Evolutionary conservation across 2,888 invertebrate genomes (phyloP), one percentile per base, ranked within the genome.

Genomic region (Linyphia triangularis): DNA sequence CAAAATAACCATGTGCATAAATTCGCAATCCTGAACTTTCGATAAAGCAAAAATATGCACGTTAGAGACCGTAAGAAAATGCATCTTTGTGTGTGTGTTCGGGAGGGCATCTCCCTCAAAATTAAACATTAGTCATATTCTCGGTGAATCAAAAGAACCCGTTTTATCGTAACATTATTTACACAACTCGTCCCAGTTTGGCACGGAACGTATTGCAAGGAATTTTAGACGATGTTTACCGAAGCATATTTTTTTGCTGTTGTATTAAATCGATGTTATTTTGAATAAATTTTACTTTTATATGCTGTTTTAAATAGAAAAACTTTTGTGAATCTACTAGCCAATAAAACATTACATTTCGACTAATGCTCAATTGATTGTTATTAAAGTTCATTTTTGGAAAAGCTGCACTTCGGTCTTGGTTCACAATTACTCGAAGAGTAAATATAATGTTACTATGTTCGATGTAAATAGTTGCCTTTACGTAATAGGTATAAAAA

Each of bases 1-100:
- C 77, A 63, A 77, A 59, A 77, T 77, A 77, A 77, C 77, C 77
- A 61, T 77, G 77, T 61, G 77, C 77, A 77, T 77, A 77, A 77
- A 77, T 77, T 77, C 77, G 63, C 77, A 63, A 77, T 77, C 22
- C 77, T 22, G 61, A 30, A 63, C 63, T 63, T 77, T 77, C 77
- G 77, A 61, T 63, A 61, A 77, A 61, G 63, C 40, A 77, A 77
- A 67, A 63, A 77, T 63, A 61, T 63, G 77, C 61, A 24, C 30
- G 28, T 33, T 72, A n/a, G 33, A 73, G 13, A 22, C n/a, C 40
- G 77, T 26, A 77, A 40, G 77, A 2, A 77, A 77, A 63, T 19
- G 33, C 30, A 26, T 16, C 40, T 10, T 16, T 26, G 28, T 70
- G 43, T 65, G n/a, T 70, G 70, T 70, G 40, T 26, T 16, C 16